These are phyloP conservation scores for Lissocephala sabroskyi DNA, from an alignment of 2,888 invertebrate species.

Conservation along the genomic window DNA sequence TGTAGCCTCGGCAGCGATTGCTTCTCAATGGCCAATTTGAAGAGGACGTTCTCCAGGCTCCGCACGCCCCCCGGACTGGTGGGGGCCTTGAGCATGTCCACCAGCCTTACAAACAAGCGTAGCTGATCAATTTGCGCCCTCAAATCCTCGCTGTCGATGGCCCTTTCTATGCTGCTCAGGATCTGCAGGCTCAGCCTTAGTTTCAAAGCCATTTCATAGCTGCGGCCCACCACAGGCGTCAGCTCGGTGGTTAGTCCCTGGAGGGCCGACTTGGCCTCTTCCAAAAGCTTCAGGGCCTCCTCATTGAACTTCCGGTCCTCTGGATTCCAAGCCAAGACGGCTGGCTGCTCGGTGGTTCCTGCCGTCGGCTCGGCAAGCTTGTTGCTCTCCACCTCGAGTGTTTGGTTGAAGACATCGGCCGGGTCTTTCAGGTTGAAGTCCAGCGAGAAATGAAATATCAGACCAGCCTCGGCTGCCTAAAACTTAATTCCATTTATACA, in stretches of 20 bases:
- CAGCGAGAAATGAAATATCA: slow-evolving; percentile 42
- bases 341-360: neutral
- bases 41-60: slow-evolving; percentile 45
- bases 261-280: slow-evolving; percentile 25
- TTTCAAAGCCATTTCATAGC: slow-evolving; percentile 40
- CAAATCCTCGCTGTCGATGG: slow-evolving; percentile 15
- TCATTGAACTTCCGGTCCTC: slow-evolving; percentile 27
- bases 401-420: slow-evolving; percentile 21
- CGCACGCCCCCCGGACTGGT: slow-evolving; percentile 26
- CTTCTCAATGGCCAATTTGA: slow-evolving; percentile 50
- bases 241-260: slow-evolving; percentile 43
- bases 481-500: too few species aligned
- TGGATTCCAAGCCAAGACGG: slow-evolving; percentile 25
- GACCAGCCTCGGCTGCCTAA: slow-evolving; percentile 23
- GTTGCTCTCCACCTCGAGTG: slow-evolving; percentile 35
- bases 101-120: slow-evolving; percentile 38
- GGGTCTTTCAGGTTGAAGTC: slow-evolving; percentile 41
- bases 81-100: slow-evolving; percentile 35
- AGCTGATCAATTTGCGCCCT: slow-evolving; percentile 35
- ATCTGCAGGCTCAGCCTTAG: slow-evolving; percentile 48
- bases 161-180: slow-evolving; percentile 38
- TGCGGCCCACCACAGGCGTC: slow-evolving; percentile 45
- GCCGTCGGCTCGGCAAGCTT: slow-evolving; percentile 17
- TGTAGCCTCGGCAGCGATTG: slow-evolving; percentile 33
- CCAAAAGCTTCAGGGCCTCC: slow-evolving; percentile 27